Base-by-base conservation (phyloP, 2,113 vertebrate species). In the Poeciliopsis turrubarensis region DNA sequence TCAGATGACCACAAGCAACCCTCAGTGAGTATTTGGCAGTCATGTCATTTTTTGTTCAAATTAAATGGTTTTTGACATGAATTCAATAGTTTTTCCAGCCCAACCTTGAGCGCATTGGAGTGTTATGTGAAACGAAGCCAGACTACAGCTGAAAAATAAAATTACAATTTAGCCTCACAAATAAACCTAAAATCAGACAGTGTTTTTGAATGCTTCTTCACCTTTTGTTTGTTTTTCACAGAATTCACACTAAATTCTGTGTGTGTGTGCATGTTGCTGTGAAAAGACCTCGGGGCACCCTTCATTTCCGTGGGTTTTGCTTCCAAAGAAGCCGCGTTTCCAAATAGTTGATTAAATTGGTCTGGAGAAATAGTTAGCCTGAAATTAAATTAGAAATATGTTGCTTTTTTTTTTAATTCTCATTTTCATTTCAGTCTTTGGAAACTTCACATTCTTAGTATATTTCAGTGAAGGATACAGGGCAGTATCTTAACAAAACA, bases 1-100 rank as follows among this genome's bases (percentile, higher is more conserved):
- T 87, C 77, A 75, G 83, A 47, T 66, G 78, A 75, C 68, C 70
- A n/a, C 31, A 75, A 81, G 70, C 29, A 31, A 37, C 65, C 60
- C 54, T 72, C 29, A 3, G 61, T 27, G 32, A 77, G 66, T 5
- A 15, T 13, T 66, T 67, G 26, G 3, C 37, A 25, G 57, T 67
- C 62, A 11, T 29, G 30, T 72, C 67, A 47, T 25, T 70, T 72
- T 73, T 57, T 65, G 22, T 75, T 63, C 65, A 64, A 47, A 0
- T 39, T 68, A 72, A 71, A 80, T 73, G 44, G 65, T 65, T 25
- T 72, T 32, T 60, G 72, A 82, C 67, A 22, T 2, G 31, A 72
- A 32, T n/a, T 67, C 79, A 79, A 62, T 29, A 63, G 25, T 0
- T 47, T 73, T 72, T 75, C 39, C 3, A 41, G 41, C 26, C 12